Base-by-base conservation (phyloP, 2,888 invertebrate genomes). In the Melieria crassipennis region DNA sequence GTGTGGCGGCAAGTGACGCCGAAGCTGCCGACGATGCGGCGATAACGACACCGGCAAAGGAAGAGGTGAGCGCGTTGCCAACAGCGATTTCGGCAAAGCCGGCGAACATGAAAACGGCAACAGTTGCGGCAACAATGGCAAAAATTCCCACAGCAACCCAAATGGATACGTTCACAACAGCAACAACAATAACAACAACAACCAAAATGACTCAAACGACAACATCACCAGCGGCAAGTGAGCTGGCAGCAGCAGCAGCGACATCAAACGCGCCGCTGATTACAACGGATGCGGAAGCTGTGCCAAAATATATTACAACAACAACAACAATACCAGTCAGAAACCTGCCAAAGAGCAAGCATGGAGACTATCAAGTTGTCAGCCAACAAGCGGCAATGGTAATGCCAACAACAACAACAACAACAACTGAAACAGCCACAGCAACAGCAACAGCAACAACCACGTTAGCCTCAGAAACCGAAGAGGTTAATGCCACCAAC, bases 211-310 rank as follows among this genome's bases (percentile, higher is more conserved):
- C 13, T 16, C 30, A 13, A 61, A 65, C 16, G 5, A 63, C 43
- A 67, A 63, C 61, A 66, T 46, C 66, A 71, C 42, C 63, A 62
- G 9, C 5, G 11, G 4, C 58, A 71, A 0, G 50, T 6, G 10
- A 7, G 0, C n/a, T 61, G 16, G 9, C 10, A 13, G 47, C 50
- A 63, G 11, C 57, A 57, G 13, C 50, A 52, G 6, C 46, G n/a
- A 65, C 64, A 48, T 11, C 65, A 48, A 60, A 65, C 42, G 10
- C 68, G 42, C 43, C 70, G 48, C 9, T 65, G 50, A 70, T 67
- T 70, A 73, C 72, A 60, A 73, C 69, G 45, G 74, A 75, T 68
- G 45, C 65, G 30, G 64, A 65, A 63, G 64, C 46, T 58, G 43
- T 63, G 62, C 65, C 65, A 67, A 63, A 62, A 65, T 43, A 9